Conservation (phyloP, 2,113 vertebrate genomes). For the Syngnathus typhle region DNA sequence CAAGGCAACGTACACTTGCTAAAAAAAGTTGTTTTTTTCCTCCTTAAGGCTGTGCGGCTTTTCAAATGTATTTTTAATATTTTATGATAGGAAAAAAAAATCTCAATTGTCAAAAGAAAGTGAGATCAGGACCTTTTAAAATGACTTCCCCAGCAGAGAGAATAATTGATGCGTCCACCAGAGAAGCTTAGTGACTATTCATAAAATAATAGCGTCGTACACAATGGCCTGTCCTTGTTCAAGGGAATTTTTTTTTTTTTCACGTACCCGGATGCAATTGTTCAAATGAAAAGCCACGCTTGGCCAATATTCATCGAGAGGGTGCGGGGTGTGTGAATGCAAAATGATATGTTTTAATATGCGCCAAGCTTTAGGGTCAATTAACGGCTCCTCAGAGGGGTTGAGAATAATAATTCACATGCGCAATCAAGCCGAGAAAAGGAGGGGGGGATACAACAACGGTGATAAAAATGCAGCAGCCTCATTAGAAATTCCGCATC, state of each 20-base stretch:
- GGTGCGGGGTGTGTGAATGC: neutral
- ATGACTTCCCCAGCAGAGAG: conserved; percentile 57
- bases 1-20: conserved; percentile 45
- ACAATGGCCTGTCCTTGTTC: conserved; percentile 33
- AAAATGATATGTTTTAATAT: conserved; percentile 56
- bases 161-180: conserved; percentile 60
- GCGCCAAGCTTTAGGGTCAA: conserved; percentile 56
- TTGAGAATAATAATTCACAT: conserved; percentile 50
- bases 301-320: conserved; percentile 53
- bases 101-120: conserved; percentile 63
- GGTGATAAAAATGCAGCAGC: conserved; percentile 18
- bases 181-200: conserved; percentile 40
- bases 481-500: conserved; percentile 35
- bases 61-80: conserved; percentile 49
- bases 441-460: conserved; percentile 11
- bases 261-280: conserved; percentile 12
- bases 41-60: conserved; percentile 29
- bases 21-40: conserved; percentile 24
- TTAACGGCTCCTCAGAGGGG: conserved; percentile 55
- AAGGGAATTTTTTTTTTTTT: conserved; percentile 30
- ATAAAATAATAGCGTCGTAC: conserved; percentile 28
- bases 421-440: conserved; percentile 47
- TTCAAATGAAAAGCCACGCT: conserved; percentile 45
- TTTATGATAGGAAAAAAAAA: conserved; percentile 52
- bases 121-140: conserved; percentile 63